Conservation (phyloP, 2,888 invertebrate species). For the Liposcelis brunnea region DNA sequence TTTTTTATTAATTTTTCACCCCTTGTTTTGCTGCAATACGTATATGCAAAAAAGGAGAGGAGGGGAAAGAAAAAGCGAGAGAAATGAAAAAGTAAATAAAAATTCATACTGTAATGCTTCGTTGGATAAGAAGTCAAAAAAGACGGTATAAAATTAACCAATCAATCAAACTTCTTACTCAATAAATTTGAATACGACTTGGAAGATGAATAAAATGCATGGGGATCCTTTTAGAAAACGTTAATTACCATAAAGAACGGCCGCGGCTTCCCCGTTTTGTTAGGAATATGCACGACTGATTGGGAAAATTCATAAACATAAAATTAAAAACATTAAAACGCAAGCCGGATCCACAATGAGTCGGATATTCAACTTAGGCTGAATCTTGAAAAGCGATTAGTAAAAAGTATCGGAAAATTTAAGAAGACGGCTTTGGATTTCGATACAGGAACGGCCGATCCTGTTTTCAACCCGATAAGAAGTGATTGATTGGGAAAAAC, state of each 20-base stretch:
- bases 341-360: not conserved
- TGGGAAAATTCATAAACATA: constrained; percentile 8
- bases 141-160: not conserved
- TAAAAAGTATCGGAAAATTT: constrained; percentile 8
- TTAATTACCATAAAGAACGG: constrained; percentile 4
- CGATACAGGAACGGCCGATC: not conserved
- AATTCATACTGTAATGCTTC: no score
- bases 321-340: not conserved
- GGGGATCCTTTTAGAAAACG: not conserved
- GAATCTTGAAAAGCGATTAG: constrained; percentile 5
- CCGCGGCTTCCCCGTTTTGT: not conserved
- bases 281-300: constrained; percentile 2
- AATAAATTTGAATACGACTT: constrained; percentile 8
- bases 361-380: not conserved
- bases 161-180: constrained; percentile 6
- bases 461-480: constrained; percentile 1
- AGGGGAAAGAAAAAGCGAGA: no score
- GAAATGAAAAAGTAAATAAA: no score
- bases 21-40: no score
- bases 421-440: constrained; percentile 4
- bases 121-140: no score
- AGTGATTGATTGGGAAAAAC: constrained; percentile 9
- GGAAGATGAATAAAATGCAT: constrained; percentile 7
- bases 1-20: no score
- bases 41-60: no score